Conservation (phyloP, 1,140 invertebrate genomes). For the Calephelis nemesis region DNA sequence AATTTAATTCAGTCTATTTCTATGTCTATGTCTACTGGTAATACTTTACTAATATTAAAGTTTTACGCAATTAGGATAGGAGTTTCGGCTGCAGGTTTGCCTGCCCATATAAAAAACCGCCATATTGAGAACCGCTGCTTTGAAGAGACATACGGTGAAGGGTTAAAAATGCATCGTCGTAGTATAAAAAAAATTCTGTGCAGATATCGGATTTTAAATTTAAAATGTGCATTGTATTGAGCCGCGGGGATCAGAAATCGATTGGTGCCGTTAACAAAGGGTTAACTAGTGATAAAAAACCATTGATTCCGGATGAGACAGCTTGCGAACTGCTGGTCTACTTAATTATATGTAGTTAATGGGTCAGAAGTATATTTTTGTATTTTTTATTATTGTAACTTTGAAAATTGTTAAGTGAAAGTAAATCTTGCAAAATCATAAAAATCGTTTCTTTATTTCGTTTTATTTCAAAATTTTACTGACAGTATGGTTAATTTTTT, state of each 20-base stretch:
- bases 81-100: neutral
- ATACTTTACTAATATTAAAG: no score
- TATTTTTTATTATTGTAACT: neutral
- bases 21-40: no score
- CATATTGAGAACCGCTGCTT: slow-evolving; percentile 53
- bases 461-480: no score
- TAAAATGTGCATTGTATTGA: slow-evolving; percentile 78
- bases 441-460: no score
- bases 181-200: slow-evolving; percentile 64
- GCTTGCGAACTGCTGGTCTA: slow-evolving; percentile 47
- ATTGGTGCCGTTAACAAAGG: slow-evolving; percentile 70
- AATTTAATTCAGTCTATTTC: no score
- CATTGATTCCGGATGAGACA: slow-evolving; percentile 61
- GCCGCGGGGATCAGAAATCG: slow-evolving; percentile 69
- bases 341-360: slow-evolving; percentile 34
- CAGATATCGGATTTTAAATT: slow-evolving; percentile 79
- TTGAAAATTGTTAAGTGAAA: neutral
- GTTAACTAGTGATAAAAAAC: slow-evolving; percentile 70
- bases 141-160: slow-evolving; percentile 65
- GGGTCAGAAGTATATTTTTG: slow-evolving; percentile 21
- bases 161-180: slow-evolving; percentile 77
- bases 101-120: slow-evolving; percentile 7
- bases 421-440: no score
- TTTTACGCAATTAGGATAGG: no score
- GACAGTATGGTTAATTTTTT: no score